Evolutionary conservation across 2,797 vertebrate species (phyloP), one percentile per base, ranked within the genome.

Genomic region (Clangula hyemalis): DNA sequence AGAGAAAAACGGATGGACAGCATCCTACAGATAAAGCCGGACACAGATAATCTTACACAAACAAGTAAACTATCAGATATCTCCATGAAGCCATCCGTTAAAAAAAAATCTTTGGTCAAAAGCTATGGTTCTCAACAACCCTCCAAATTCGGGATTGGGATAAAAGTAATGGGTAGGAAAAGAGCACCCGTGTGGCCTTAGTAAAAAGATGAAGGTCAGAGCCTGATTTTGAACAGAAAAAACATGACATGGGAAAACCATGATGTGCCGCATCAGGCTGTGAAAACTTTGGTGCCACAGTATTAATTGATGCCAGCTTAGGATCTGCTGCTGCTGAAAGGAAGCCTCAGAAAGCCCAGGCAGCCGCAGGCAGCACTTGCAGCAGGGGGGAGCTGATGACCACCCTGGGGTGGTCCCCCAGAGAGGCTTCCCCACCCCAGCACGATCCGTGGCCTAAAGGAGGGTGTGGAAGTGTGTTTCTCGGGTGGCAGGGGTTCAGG

Each of bases 61-160:
- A 11, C 13, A 84, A 62, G 75, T 76, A 80, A 57, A 20, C 13
- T 65, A 49, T 51, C 24, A 75, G 74, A 32, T 14, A 30, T 9
- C 30, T 69, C 47, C 17, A 41, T 7, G 20, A 89, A 87, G 28
- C 15, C 24, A 92, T 16, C 18, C 34, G 34, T 60, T 58, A 13
- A 69, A 80, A 47, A 39, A 41, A 60, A 62, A n/a, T 6, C 6
- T 10, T 22, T 27, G 15, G n/a, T 64, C 19, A 68, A 49, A 92
- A 89, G 45, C 8, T 8, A 68, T 3, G 11, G 32, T 73, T 71
- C 41, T 57, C 64, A 85, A 65, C 25, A 65, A 43, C 20, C n/a
- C 7, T 79, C 41, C 38, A 8, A 32, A 2, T 13, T 0, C 78
- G 25, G 66, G 25, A 38, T 69, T 13, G 43, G 0, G 4, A 22